Conservation (phyloP, 2,113 vertebrate genomes). For the Calyptommatus sinebrachiatus region DNA sequence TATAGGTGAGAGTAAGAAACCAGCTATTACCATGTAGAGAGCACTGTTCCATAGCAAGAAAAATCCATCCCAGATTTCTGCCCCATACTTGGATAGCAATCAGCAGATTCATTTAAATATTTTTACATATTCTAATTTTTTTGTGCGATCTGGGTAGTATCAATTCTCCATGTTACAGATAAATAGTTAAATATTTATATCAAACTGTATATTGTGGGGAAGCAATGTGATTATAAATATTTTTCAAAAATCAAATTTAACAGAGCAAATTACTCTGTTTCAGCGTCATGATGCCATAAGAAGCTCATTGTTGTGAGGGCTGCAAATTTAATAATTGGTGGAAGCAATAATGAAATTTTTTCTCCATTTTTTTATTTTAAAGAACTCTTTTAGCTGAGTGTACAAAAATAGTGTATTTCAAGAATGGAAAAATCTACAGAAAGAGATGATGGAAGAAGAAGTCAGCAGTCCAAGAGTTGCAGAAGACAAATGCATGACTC, state of each 20-base stretch:
- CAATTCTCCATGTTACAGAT: neutral
- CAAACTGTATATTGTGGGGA: neutral
- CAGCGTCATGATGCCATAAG: neutral
- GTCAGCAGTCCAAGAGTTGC: neutral
- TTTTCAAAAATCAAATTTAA: neutral
- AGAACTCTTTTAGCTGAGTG: neutral
- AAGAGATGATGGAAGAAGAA: neutral
- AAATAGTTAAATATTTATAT: neutral
- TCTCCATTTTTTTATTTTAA: neutral
- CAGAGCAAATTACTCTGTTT: neutral
- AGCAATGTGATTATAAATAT: neutral
- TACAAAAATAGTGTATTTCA: neutral
- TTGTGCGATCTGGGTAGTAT: neutral
- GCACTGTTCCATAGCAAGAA: too few relatives aligned
- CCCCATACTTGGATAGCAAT: neutral
- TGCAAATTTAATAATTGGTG: neutral
- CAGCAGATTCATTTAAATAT: neutral
- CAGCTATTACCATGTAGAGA: too few relatives aligned
- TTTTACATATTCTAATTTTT: neutral
- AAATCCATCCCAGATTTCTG: too few relatives aligned
- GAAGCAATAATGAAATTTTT: neutral
- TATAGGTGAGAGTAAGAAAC: too few relatives aligned
- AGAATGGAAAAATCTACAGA: neutral
- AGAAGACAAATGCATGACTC: neutral
- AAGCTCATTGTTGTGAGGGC: neutral